Evolutionary conservation across 1,140 invertebrate species (phyloP), one percentile per base, ranked within the genome.

Genomic region (Drosophila rhopaloa): DNA sequence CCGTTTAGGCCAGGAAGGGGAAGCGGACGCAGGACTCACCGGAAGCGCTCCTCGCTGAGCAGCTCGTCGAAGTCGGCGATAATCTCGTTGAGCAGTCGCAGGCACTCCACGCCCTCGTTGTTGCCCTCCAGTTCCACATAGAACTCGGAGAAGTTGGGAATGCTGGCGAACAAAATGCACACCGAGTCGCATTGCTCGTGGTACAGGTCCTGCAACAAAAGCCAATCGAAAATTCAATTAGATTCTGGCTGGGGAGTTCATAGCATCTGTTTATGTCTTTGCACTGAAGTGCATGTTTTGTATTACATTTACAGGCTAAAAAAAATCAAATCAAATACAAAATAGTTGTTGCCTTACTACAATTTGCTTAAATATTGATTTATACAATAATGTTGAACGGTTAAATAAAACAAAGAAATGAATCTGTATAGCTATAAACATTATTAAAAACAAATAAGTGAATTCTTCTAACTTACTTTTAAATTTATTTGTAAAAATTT

Each of bases 61-160:
- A 98, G 93, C 92, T 98, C 97, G 92, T 99, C 98, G 92, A 99
- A 99, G 93, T 99, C 98, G 0, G 97, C 98, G 57, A 99, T 98
- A 81, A 99, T 99, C 94, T 99, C 98, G 93, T 99, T 99, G 4
- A 99, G 94, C 0, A 99, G 94, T 46, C 98, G 93, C 29, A 99
- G 94, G 92, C 98, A 99, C 92, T 99, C 98, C 11, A 99, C 96
- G 2, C 98, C 98, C 92, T 98, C 97, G 93, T 98, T 98, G 93
- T 97, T 98, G 44, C 96, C 97, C 91, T 98, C 98, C 35, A 98
- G 94, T 92, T 99, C 97, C 46, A 98, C 97, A 93, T 99, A 99
- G 93, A 99, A 99, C 81, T 99, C 98, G 1, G 97, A 98, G 93
- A 99, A 99, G 93, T 99, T 99, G 1, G 98, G 97, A 86, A 99